Evolutionary conservation across 35 echinoderm and acorn worm species (phyloP), one percentile per base, ranked within the genome.

Genomic region (Nesometra sesokonis): DNA sequence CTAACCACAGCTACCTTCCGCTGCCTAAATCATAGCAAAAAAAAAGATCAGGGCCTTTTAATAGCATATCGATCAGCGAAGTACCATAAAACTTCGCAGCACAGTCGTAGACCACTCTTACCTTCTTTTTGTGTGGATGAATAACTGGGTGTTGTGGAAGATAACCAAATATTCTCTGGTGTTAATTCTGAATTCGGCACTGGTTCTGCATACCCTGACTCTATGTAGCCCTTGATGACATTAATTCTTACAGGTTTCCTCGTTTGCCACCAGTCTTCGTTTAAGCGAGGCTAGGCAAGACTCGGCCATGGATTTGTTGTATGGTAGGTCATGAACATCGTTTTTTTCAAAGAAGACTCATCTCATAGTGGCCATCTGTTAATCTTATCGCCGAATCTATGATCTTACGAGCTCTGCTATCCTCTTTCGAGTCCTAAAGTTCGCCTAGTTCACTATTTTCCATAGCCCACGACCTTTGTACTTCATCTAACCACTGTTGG

Each of bases 21-120:
- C 30, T 83, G 38, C 30, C 91, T 81, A 76, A 93, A 93, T 3
- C 91, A 76, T 3, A 86, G 32, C 8, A 93, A 79, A 31, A 86
- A 87, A 11, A 89, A 3, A 93, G 32, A 35, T 93, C 91, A 5
- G 91, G 91, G 34, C 91, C 87, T 35, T 93, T 83, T 2, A 93
- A 84, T 32, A 93, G 29, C 77, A 85, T 31, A 76, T 89, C 37
- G 32, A 89, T 93, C 4, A 93, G 83, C 0, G 87, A 93, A 27
- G 35, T 89, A 17, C 91, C 91, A 32, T 17, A n/a, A 37, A 79
- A 93, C 23, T 35, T 80, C 29, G 91, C 91, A 33, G 91, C 91
- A 86, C 91, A 93, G 35, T 93, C 91, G 32, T 79, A 93, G 5
- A 93, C 91, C 27, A 93, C 87, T 85, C 87, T 30, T 13, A 93